Evolutionary conservation across 1,140 invertebrate genomes (phyloP), one percentile per base, ranked within the genome.

Genomic region (Micrasema minimum): DNA sequence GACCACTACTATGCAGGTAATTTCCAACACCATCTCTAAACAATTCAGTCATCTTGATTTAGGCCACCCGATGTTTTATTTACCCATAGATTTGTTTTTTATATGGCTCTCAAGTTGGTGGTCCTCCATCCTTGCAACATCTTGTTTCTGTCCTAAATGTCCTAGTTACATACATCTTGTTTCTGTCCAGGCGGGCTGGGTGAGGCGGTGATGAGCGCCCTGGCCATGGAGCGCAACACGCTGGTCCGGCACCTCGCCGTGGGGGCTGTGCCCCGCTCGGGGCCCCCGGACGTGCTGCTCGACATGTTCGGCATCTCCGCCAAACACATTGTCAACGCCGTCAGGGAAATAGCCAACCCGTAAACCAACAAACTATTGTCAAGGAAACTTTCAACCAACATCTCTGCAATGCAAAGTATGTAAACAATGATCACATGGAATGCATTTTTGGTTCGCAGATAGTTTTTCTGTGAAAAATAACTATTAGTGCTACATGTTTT

Each of bases 1-100:
- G 98, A 99, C 84, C 98, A 99, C 83, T 99, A 99, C 80, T 87
- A 91, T 48, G 92, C 96, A 85, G 95, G 93, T 93, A 75, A 77
- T 81, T 45, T 37, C 2, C 0, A n/a, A n/a, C n/a, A n/a, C n/a
- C n/a, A n/a, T n/a, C n/a, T n/a, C n/a, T n/a, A n/a, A n/a, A n/a
- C n/a, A n/a, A n/a, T n/a, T n/a, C n/a, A n/a, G n/a, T n/a, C n/a
- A n/a, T n/a, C n/a, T n/a, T n/a, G n/a, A n/a, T n/a, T n/a, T n/a
- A n/a, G n/a, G n/a, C n/a, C n/a, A n/a, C n/a, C n/a, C n/a, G n/a
- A n/a, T n/a, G n/a, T n/a, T n/a, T n/a, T n/a, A n/a, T n/a, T n/a
- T n/a, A n/a, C n/a, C n/a, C n/a, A n/a, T n/a, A n/a, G n/a, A n/a
- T n/a, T n/a, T n/a, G n/a, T n/a, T n/a, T n/a, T n/a, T n/a, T n/a